These are phyloP conservation scores for Kryphioiulus occultus DNA, from an alignment of 2,888 invertebrate species.

Conservation along the genomic window DNA sequence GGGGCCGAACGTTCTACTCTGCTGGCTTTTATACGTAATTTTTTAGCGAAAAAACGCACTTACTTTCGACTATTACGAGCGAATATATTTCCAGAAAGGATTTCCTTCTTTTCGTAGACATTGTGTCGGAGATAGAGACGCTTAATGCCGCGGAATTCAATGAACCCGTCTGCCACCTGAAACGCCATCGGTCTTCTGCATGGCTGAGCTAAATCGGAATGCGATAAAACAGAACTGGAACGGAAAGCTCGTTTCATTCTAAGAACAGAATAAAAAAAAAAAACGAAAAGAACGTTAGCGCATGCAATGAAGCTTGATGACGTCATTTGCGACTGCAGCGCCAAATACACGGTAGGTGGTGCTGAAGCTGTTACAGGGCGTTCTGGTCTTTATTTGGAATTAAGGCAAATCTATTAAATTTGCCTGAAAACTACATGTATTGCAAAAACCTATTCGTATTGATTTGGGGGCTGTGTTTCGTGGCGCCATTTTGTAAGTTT, in stretches of 20 bases:
- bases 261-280: no score
- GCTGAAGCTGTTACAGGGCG: no score
- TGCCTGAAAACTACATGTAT: no score
- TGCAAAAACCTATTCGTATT: no score
- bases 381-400: no score
- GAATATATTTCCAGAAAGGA: conserved; percentile 28
- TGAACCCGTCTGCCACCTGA: not conserved
- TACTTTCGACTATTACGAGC: conserved; percentile 6
- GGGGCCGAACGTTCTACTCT: not conserved
- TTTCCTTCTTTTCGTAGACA: conserved; percentile 39
- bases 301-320: no score
- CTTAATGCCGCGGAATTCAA: conserved; percentile 17
- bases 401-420: no score
- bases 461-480: not conserved
- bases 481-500: not conserved
- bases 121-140: conserved; percentile 38
- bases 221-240: no score
- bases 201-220: not conserved
- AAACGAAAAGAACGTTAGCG: no score
- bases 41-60: conserved; percentile 29
- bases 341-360: no score
- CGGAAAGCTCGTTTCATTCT: no score
- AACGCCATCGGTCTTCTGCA: not conserved
- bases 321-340: no score
- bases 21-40: conserved; percentile 39